Base-by-base conservation (phyloP, 2,888 invertebrate genomes). In the Scaptomyza polygonia region DNA sequence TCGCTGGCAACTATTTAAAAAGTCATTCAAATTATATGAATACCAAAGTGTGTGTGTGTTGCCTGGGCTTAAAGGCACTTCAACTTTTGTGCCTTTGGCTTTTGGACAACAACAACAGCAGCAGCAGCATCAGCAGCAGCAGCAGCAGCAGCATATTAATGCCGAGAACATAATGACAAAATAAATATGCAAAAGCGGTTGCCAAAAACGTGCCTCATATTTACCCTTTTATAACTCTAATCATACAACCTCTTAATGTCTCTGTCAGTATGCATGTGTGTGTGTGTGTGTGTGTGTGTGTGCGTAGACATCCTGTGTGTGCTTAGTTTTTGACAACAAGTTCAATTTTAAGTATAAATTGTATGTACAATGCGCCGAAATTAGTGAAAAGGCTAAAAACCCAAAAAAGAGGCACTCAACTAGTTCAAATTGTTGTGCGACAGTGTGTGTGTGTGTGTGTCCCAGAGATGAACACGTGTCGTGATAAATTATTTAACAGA, bases 161-260 rank as follows among this genome's bases (percentile, higher is more conserved):
- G 86, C 85, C 89, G 18, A 86, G 21, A 42, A 88, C 90, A 89
- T 91, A 91, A 91, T 91, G 91, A 90, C 90, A 90, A 90, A 91
- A 90, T 91, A 91, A 91, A 91, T 91, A 91, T 89, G 90, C 89
- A 77, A 87, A 89, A 89, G 89, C 88, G 89, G 89, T 89, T 90
- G 76, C 77, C 79, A 66, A 78, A 77, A 86, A 86, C 89, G 89
- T 89, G 89, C 86, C 56, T 79, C 76, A 77, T 86, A 85, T 85
- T 83, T 62, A 61, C 62, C 79, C 85, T 79, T 78, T 85, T 78
- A 70, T 78, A 82, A 79, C 79, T 83, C 79, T 83, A 82, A 83
- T 84, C 81, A 79, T 54, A 59, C 40, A 55, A 36, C 34, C 55
- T 53, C 34, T 51, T 21, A 18, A 39, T 32, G 25, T 54, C 27